Conservation (phyloP, 1,140 invertebrate species). For the Trinorchestia longiramus region DNA sequence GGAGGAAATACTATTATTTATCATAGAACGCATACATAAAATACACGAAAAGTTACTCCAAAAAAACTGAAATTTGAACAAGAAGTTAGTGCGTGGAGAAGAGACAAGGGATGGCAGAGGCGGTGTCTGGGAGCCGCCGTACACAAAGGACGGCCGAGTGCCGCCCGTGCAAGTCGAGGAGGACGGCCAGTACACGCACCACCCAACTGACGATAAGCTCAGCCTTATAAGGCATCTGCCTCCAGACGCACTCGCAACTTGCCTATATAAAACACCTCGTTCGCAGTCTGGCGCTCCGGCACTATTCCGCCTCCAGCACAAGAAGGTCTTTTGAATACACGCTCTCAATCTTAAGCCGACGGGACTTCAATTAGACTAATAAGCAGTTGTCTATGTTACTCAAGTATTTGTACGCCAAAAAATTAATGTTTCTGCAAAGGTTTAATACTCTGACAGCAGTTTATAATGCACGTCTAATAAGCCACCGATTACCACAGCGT, state of each 20-base stretch:
- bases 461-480: not conserved
- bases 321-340: not conserved
- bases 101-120: not conserved
- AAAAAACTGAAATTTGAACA: not conserved
- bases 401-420: not conserved
- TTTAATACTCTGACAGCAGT: not conserved
- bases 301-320: not conserved
- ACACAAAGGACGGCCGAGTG: not conserved
- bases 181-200: not conserved
- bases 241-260: slow-evolving; percentile 3
- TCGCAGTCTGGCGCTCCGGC: not conserved
- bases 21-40: too few species aligned
- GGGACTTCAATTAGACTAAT: not conserved
- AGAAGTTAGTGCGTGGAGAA: not conserved
- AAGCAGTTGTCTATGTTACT: not conserved
- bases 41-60: not conserved
- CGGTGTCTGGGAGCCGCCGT: not conserved
- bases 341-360: not conserved
- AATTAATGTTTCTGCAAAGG: not conserved
- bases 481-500: not conserved
- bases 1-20: too few species aligned
- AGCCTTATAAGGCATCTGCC: not conserved
- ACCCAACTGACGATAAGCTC: not conserved
- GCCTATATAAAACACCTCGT: not conserved
- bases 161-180: not conserved